Evolutionary conservation across 1,140 invertebrate species (phyloP).

Genomic region (Listronotus oregonensis): DNA sequence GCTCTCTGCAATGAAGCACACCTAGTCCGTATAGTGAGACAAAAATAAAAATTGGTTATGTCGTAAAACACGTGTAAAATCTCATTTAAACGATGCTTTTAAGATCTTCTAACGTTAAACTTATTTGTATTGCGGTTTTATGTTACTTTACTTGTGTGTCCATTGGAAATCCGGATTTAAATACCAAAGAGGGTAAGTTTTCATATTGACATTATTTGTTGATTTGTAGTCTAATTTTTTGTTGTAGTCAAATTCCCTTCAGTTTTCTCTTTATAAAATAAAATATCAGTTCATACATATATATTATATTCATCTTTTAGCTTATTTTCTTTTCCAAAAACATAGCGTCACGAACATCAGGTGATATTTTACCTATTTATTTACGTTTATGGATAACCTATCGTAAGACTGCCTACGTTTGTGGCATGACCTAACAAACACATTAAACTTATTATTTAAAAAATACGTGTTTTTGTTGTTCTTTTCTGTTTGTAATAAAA

Average conservation of each 20-base stretch:
- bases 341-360: conserved; percentile 13
- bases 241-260: too few relatives aligned
- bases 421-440: neutral
- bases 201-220: conserved; percentile 10
- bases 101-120: conserved; percentile 34
- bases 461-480: too few relatives aligned
- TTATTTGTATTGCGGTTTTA: conserved; percentile 41
- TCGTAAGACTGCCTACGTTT: conserved; percentile 1
- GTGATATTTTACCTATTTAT: conserved; percentile 23
- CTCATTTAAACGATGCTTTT: conserved; percentile 39
- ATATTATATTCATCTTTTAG: too few relatives aligned
- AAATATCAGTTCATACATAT: neutral
- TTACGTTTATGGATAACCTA: conserved; percentile 18
- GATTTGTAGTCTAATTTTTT: neutral
- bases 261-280: too few relatives aligned
- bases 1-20: conserved; percentile 40
- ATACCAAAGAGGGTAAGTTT: conserved; percentile 41
- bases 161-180: conserved; percentile 38
- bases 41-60: conserved; percentile 47
- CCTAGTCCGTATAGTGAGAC: conserved; percentile 24
- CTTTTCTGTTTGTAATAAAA: too few relatives aligned
- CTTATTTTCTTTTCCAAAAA: too few relatives aligned
- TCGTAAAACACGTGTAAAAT: conserved; percentile 47
- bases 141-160: conserved; percentile 42
- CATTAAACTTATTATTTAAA: too few relatives aligned